Base-by-base conservation (phyloP, 2,113 vertebrate species). In the Oryzias javanicus region DNA sequence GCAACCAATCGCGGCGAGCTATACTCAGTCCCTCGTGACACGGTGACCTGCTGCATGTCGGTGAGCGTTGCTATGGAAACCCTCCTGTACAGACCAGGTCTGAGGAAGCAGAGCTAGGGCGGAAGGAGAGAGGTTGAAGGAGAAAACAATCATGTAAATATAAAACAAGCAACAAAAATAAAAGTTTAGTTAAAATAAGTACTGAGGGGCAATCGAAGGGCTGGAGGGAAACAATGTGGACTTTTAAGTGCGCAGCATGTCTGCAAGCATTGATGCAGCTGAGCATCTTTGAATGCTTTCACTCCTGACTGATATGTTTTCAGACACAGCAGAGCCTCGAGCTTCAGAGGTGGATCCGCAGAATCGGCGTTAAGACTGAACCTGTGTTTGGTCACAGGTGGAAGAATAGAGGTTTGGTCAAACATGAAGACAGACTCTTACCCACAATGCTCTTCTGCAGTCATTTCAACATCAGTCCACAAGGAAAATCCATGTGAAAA, bases 1-100 rank as follows among this genome's bases (percentile, higher is more conserved):
- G 40, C 2, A 7, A 64, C 88, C 86, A 87, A 88, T 88, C 13
- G 72, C 59, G 24, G 54, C 13, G 2, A 48, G 35, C 74, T 84
- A 79, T 70, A 67, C 67, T 20, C 69, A 67, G 74, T 89, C 90
- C 86, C 88, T 69, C 49, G 64, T 90, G 90, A 91, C 89, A 84
- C 22, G 68, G 82, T 90, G 89, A 88, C 90, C 91, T 81, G 89
- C 87, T 85, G 85, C 87, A 79, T 82, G 83, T 87, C 82, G 74
- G 86, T 60, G 80, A 79, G 78, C 15, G 90, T 92, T 92, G 86
- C 89, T 86, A 88, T 88, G 88, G 90, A 81, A 91, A 92, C 88
- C 81, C 83, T 83, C 86, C 88, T 89, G 85, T 91, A 86, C 75
- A 49, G 69, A 74, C 66, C 24, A 1, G 77, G 73, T 72, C 54